These are phyloP conservation scores for Phasia obesa DNA, from an alignment of 2,888 invertebrate genomes.

Conservation along the genomic window DNA sequence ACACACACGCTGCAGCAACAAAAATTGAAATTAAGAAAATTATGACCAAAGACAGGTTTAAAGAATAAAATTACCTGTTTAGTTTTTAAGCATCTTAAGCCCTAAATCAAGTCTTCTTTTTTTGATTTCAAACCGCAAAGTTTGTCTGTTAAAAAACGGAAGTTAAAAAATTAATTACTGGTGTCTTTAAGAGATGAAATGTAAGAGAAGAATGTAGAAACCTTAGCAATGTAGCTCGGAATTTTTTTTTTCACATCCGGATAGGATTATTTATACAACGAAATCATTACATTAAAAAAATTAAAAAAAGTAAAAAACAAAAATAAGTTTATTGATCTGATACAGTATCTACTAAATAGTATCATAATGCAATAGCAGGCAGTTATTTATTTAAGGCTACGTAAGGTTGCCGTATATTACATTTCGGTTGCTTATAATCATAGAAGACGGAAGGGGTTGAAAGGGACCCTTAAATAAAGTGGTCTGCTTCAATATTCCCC, in stretches of 20 bases:
- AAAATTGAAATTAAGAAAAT: constrained; percentile 2
- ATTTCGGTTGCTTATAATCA: no score
- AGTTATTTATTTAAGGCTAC: no score
- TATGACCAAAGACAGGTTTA: constrained; percentile 35
- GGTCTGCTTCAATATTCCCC: no score
- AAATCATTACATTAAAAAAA: background rate
- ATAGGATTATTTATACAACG: constrained; percentile 29
- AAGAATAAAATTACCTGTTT: constrained; percentile 62
- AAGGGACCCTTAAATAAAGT: no score
- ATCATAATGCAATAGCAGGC: no score
- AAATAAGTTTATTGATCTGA: background rate
- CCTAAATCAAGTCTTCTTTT: constrained; percentile 38
- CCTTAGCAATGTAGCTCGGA: constrained; percentile 54
- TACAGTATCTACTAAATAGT: no score
- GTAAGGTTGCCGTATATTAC: no score
- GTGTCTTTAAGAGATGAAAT: constrained; percentile 48
- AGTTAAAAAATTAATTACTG: constrained; percentile 67
- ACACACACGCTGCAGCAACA: background rate
- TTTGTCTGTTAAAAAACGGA: constrained; percentile 59
- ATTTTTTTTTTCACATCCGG: constrained; percentile 62
- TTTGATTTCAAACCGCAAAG: constrained; percentile 45
- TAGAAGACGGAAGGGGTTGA: no score
- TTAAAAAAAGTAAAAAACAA: background rate
- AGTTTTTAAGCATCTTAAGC: constrained; percentile 56
- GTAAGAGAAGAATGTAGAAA: constrained; percentile 28